These are phyloP conservation scores for Platysteira castanea DNA, from an alignment of 2,113 vertebrate genomes.

Conservation along the genomic window DNA sequence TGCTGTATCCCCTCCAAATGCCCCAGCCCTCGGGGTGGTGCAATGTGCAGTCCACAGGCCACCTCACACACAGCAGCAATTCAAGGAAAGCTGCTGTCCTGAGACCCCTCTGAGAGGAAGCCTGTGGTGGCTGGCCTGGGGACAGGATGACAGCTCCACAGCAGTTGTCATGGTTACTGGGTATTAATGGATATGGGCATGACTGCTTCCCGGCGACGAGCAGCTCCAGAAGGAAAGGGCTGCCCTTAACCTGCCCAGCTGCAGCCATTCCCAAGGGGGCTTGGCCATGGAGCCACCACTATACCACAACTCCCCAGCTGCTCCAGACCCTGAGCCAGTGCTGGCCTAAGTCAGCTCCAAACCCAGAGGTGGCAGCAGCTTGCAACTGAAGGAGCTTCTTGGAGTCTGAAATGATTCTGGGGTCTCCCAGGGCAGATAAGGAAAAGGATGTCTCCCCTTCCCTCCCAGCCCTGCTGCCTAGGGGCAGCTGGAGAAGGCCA, in stretches of 20 bases:
- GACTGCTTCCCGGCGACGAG: background rate
- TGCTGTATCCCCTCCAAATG: background rate
- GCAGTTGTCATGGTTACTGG: slow-evolving; percentile 55
- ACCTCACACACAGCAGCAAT: accelerated
- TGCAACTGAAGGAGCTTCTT: background rate
- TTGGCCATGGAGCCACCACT: background rate
- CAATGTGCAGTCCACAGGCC: background rate
- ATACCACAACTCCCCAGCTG: accelerated
- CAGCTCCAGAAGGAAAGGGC: background rate
- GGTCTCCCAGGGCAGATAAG: background rate
- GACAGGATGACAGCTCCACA: slow-evolving; percentile 14
- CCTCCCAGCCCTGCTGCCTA: background rate
- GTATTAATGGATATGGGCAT: background rate
- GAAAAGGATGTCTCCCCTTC: background rate
- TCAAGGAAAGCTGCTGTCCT: background rate
- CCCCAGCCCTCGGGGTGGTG: accelerated
- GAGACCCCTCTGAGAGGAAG: background rate
- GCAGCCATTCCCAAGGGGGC: background rate
- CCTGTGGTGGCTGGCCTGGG: slow-evolving; percentile 9
- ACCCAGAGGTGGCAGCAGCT: background rate
- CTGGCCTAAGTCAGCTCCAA: background rate
- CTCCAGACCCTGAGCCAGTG: background rate
- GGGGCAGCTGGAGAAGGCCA: background rate
- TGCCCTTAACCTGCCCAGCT: background rate
- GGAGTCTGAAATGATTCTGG: background rate